Conservation (phyloP, 2,888 invertebrate genomes). For the Pterostichus niger region DNA sequence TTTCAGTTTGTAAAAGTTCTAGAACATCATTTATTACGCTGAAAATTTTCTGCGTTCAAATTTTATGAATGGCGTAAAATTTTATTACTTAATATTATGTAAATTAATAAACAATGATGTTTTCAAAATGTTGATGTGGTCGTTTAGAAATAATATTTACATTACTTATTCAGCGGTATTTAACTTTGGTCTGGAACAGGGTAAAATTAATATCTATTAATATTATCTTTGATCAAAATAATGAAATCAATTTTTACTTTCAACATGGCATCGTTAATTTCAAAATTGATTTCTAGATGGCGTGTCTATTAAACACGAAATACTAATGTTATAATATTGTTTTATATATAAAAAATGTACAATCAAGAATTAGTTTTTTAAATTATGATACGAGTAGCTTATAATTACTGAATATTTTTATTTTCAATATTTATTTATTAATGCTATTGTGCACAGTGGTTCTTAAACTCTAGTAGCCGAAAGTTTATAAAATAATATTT, state of each 20-base stretch:
- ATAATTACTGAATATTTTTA: too few species aligned
- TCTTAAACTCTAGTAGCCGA: too few species aligned
- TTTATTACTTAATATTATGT: neutral
- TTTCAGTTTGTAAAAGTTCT: neutral
- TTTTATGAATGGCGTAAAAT: conserved; percentile 2
- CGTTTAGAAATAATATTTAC: conserved; percentile 1
- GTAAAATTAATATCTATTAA: neutral
- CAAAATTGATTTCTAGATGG: neutral
- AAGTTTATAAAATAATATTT: too few species aligned
- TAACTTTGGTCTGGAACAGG: neutral
- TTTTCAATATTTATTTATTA: too few species aligned
- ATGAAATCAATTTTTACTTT: conserved; percentile 5
- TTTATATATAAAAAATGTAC: neutral
- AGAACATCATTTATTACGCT: too few species aligned
- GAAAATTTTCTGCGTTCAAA: neutral
- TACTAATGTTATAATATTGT: neutral
- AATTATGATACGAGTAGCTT: too few species aligned
- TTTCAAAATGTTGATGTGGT: neutral
- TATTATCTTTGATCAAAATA: neutral
- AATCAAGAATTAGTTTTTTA: neutral
- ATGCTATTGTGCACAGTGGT: too few species aligned
- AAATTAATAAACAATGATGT: too few species aligned
- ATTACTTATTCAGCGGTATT: neutral
- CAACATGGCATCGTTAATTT: neutral
- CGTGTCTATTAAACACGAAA: conserved; percentile 4